Base-by-base conservation (phyloP, 2,888 invertebrate genomes). In the Minunthozetes semirufus region DNA sequence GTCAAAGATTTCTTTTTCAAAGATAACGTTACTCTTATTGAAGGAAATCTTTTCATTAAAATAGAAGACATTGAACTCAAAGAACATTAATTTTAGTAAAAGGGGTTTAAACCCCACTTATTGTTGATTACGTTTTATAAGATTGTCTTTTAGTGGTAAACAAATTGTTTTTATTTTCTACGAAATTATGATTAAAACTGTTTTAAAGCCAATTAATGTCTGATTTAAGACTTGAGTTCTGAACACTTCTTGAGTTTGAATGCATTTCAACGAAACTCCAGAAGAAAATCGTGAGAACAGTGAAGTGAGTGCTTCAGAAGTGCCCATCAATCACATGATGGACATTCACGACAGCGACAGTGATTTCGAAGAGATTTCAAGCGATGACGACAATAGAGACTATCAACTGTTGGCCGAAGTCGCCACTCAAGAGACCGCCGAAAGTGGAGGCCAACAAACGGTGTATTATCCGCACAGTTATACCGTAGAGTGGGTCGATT, bases 281-380 rank as follows among this genome's bases (percentile, higher is more conserved):
- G n/a, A 63, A 22, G 61, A 63, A 15, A 25, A 15, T 13, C 56
- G 25, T 3, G 73, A 63, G 17, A 27, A 6, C 33, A 42, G 17
- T 59, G 66, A 73, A 9, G 27, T 46, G 33, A 38, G 42, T 2
- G 25, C 22, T 9, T 22, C 66, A 4, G 73, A 73, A n/a, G 46
- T 73, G n/a, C 73, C 61, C n/a, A 66, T 33, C 25, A 27, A 59
- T 22, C 73, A 73, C 17, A 73, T 73, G 73, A 33, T 63, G 27
- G 42, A 13, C 3, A 42, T 59, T 6, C 5, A 61, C 70, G 71
- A 50, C 71, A 38, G 33, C 19, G 73, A 73, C 50, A n/a, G 19
- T 72, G 63, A 66, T 13, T 29, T 22, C 19, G 72, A 72, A 8
- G 27, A 59, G 11, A 19, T 17, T 5, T 22, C 53, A 9, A 59